Evolutionary conservation across 2,888 invertebrate species (phyloP), one percentile per base, ranked within the genome.

Genomic region (Amphimallon solstitiale): DNA sequence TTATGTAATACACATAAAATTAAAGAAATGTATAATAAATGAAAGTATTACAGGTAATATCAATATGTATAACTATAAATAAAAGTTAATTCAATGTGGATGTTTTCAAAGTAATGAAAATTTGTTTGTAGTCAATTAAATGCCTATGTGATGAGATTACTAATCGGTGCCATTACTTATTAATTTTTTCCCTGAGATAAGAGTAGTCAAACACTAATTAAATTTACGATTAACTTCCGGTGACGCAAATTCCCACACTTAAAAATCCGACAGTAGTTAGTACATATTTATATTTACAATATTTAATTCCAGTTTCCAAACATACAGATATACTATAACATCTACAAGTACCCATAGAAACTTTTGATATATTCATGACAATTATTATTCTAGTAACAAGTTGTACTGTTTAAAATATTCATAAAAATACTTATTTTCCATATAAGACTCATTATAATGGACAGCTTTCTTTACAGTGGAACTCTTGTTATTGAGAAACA

Each of bases 101-200:
- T n/a, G n/a, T n/a, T n/a, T n/a, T n/a, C n/a, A n/a, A n/a, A n/a
- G n/a, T n/a, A n/a, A n/a, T n/a, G n/a, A n/a, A n/a, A n/a, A n/a
- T n/a, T n/a, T n/a, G n/a, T n/a, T n/a, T n/a, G n/a, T n/a, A n/a
- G n/a, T n/a, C n/a, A n/a, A n/a, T n/a, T n/a, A n/a, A n/a, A n/a
- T n/a, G n/a, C n/a, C n/a, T n/a, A n/a, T n/a, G n/a, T n/a, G n/a
- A n/a, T n/a, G 10, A 51, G 15, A 51, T 35, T 15, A 38, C 2
- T 38, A 9, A 29, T 51, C 10, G 34, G 10, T 10, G 10, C 15
- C 10, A n/a, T 14, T 35, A 35, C 3, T 15, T n/a, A n/a, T n/a
- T 23, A 56, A 56, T 17, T 56, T 56, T 54, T 56, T 56, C 56
- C 56, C 56, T 40, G 56, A 56, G 56, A 23, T 56, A 40, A 40